Evolutionary conservation across 1,140 invertebrate genomes (phyloP).

Genomic region (Eueides isabella): DNA sequence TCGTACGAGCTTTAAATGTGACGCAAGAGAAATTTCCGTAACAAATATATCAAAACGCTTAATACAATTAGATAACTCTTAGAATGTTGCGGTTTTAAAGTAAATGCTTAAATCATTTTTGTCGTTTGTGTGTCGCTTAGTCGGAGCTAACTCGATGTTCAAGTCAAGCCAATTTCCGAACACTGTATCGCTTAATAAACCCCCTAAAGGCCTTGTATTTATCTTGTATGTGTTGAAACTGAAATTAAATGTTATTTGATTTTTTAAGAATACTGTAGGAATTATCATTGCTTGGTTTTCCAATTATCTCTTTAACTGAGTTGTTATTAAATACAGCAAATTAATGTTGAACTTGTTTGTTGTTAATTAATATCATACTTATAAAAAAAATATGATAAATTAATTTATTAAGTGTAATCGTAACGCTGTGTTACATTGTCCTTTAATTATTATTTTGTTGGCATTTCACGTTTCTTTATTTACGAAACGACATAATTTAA

Average conservation of each 20-base stretch:
- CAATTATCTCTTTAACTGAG: too few species aligned
- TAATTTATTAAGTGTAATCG: too few species aligned
- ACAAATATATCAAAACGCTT: conserved; percentile 22
- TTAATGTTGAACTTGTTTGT: too few species aligned
- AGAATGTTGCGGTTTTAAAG: conserved; percentile 6
- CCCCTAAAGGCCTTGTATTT: neutral
- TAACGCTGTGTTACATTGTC: too few species aligned
- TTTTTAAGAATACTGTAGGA: neutral
- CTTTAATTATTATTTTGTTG: too few species aligned
- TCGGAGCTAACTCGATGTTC: neutral
- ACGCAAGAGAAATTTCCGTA: conserved; percentile 60
- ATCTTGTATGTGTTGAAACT: neutral
- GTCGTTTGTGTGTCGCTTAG: conserved; percentile 28
- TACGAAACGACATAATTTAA: too few species aligned
- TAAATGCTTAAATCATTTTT: conserved; percentile 17
- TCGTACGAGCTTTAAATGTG: conserved; percentile 27
- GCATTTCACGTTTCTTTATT: too few species aligned
- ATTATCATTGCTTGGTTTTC: conserved; percentile 4
- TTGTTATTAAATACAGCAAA: too few species aligned
- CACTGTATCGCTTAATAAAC: conserved; percentile 1
- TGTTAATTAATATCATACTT: too few species aligned
- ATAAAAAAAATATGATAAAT: too few species aligned
- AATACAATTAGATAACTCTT: neutral
- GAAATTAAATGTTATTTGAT: neutral
- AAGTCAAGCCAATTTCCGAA: neutral